Evolutionary conservation across 2,888 invertebrate genomes (phyloP).

Genomic region (Apocheima hispidaria): DNA sequence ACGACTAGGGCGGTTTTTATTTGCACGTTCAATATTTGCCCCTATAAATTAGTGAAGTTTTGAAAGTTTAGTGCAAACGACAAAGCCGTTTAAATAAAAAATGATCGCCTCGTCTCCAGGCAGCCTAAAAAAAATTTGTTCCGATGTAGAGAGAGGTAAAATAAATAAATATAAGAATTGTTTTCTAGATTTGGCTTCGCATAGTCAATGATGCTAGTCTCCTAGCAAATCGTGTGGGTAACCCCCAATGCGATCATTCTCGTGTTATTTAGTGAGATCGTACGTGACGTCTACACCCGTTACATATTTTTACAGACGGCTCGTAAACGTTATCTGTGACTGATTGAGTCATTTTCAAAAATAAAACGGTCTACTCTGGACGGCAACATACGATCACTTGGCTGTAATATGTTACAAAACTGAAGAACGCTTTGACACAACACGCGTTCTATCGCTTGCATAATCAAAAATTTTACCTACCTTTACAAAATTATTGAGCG

Average conservation of each 20-base stretch:
- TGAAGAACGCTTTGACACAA: conserved; percentile 57
- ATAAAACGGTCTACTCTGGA: conserved; percentile 71
- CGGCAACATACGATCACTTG: conserved; percentile 76
- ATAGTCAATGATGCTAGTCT: conserved; percentile 17
- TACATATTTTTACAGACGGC: conserved; percentile 72
- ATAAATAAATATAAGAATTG: too few relatives aligned
- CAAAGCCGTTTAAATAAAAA: too few relatives aligned
- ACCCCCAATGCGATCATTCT: conserved; percentile 18
- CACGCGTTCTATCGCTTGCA: too few relatives aligned
- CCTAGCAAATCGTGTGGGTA: conserved; percentile 7
- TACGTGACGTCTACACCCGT: conserved; percentile 72
- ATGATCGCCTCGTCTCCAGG: too few relatives aligned
- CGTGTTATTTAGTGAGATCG: conserved; percentile 70
- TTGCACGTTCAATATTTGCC: too few relatives aligned
- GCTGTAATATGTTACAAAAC: conserved; percentile 81
- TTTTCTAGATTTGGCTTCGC: neutral
- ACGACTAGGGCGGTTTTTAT: too few relatives aligned
- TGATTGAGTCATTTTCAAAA: conserved; percentile 83
- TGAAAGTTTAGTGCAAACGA: too few relatives aligned
- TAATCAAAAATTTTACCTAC: too few relatives aligned
- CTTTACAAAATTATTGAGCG: too few relatives aligned
- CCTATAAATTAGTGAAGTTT: too few relatives aligned
- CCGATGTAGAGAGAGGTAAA: too few relatives aligned
- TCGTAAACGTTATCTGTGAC: conserved; percentile 76
- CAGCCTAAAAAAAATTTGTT: too few relatives aligned